Conservation (phyloP, 2,888 invertebrate genomes). For the Frankliniella intonsa region DNA sequence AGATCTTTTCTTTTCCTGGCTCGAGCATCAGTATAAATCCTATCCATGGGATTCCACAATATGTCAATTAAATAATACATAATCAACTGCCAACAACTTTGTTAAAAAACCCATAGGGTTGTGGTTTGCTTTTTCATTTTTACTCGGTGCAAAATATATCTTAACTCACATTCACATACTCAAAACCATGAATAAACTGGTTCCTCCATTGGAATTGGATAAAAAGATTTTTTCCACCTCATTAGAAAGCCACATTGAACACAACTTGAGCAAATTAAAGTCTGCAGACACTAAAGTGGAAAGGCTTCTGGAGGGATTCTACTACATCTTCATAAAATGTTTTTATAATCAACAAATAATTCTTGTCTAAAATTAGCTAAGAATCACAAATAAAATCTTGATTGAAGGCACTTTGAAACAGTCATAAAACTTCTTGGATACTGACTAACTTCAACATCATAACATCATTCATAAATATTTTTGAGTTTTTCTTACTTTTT, state of each 20-base stretch:
- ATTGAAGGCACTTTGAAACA: conserved; percentile 21
- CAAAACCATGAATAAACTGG: background rate
- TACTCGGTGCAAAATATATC: background rate
- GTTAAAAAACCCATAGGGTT: background rate
- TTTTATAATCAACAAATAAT: conserved; percentile 9
- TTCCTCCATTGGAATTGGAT: background rate
- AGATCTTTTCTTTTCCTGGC: conserved; percentile 1
- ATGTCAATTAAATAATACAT: background rate
- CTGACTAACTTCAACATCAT: background rate
- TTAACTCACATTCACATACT: background rate
- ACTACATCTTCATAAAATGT: conserved; percentile 20
- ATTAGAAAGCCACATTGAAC: background rate
- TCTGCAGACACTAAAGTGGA: background rate
- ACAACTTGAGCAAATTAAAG: background rate
- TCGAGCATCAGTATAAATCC: background rate
- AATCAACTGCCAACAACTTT: background rate
- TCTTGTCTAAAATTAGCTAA: conserved; percentile 18
- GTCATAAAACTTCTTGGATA: conserved; percentile 17
- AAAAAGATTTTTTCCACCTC: background rate
- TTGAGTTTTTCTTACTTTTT: conserved; percentile 2
- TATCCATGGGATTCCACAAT: background rate
- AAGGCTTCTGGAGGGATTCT: background rate
- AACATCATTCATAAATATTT: conserved; percentile 21
- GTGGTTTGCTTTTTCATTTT: background rate
- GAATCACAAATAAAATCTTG: conserved; percentile 21